Evolutionary conservation across 2,113 vertebrate species (phyloP), one percentile per base, ranked within the genome.

Genomic region (Sinocyclocheilus rhinocerous): DNA sequence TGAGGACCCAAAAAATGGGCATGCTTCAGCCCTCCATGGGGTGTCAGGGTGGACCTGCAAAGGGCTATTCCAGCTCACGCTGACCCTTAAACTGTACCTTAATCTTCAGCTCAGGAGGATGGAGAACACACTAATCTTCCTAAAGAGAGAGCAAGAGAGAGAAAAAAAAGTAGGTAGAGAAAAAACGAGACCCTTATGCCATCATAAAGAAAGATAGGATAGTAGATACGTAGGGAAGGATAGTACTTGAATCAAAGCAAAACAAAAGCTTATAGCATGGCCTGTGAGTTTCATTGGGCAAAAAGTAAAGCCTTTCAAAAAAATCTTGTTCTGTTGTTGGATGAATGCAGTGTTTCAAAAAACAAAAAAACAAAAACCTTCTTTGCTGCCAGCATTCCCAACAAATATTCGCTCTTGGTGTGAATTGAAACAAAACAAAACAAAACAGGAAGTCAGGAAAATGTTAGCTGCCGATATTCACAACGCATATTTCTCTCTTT

Each of bases 11-110:
- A 63, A 81, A 81, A 89, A 85, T 29, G 45, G 91, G 85, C 86
- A 85, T 86, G 86, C 91, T 91, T 84, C 81, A 45, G 83, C 86
- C 88, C 90, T 18, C 87, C 78, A 87, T 86, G 90, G 92, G 92
- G 86, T 20, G 75, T 91, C 90, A 77, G 92, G 92, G 91, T 87
- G 87, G 59, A 90, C 83, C 90, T 87, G 90, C 83, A 45, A 90
- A 87, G 89, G 85, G 87, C 91, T 82, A 87, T 91, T 92, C 89
- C 91, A 76, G 85, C 85, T 89, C 77, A 84, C 48, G 18, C 89
- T 94, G 92, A 94, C 91, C 92, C 86, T 88, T 91, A 88, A 91
- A 92, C 84, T 89, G 84, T 88, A 77, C 86, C 87, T 90, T 91
- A 90, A 83, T 83, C 75, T 84, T 85, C 84, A 83, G 61, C 63